Evolutionary conservation across 1,140 invertebrate genomes (phyloP), one percentile per base, ranked within the genome.

Genomic region (Drosophila albomicans): DNA sequence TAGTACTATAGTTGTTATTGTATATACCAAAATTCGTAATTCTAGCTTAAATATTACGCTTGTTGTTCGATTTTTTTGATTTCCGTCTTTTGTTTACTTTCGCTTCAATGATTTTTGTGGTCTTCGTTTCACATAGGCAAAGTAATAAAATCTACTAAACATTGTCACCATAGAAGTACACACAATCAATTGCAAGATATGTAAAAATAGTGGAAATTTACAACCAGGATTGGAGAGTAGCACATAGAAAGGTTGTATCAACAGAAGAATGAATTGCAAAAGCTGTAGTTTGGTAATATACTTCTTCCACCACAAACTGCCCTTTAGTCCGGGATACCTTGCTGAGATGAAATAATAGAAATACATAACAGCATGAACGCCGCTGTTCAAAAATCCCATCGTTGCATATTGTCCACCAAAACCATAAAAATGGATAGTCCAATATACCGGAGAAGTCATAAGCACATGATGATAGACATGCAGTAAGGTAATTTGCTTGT

Each of bases 401-500:
- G 96, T 93, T 0, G 94, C 94, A 3, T 93, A 94, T 75, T 96
- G 96, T 0, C 96, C 96, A 52, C 96, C 95, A 91, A 93, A 8
- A 0, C 87, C 74, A 3, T 75, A 78, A 0, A 62, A 10, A 1
- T 66, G 58, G 1, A 65, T 0, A 0, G 11, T 1, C 5, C 59
- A 7, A 7, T 71, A 67, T 0, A 11, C 1, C 0, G 0, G 7
- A 2, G 25, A 0, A 0, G 52, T 48, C 76, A 86, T 84, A n/a
- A 80, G 94, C 8, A 95, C 92, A 90, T 98, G 97, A 91, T 98
- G 97, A 88, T 97, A 97, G 0, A 98, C 95, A 79, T 98, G 97
- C 1, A 98, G 94, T 77, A 97, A 96, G 2, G 96, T 95, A 13
- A 98, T 93, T 85, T 98, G 97, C 51, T 95, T 95, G 57, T 96